Percentiles rank a stretch among this genome's conserved stretches.
Conservation (phyloP, 2,113 vertebrate genomes). For the Apaloderma vittatum region DNA sequence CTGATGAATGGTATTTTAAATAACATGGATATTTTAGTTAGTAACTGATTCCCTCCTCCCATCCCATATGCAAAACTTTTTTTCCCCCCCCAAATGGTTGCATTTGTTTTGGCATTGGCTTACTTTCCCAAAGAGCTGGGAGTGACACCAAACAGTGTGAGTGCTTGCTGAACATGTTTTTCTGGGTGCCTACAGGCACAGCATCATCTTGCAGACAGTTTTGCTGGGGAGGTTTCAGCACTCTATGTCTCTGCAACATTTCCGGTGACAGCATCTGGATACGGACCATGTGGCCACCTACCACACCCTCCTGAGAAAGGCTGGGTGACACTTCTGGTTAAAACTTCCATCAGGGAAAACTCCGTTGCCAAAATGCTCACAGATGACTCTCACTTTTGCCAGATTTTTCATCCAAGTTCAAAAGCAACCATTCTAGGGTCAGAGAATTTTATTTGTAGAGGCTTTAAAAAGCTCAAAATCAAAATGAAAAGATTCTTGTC, state of each 20-base stretch:
- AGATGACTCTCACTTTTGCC: neutral
- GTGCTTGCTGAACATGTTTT: neutral
- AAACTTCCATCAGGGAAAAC: neutral
- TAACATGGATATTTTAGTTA: neutral
- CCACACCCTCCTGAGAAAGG: neutral
- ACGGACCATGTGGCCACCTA: neutral
- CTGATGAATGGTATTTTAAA: neutral
- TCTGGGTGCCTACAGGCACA: neutral
- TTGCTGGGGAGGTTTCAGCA: conserved; percentile 6
- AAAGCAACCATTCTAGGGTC: neutral
- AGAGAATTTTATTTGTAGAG: neutral
- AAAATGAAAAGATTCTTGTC: neutral
- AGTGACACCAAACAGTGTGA: neutral
- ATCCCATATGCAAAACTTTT: neutral
- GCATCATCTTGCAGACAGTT: neutral
- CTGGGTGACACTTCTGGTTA: neutral
- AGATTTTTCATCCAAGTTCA: conserved; percentile 5
- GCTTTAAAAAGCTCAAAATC: neutral
- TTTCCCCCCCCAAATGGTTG: neutral
- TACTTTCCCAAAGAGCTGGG: neutral
- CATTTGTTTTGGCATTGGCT: neutral
- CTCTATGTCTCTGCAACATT: neutral
- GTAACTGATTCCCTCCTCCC: neutral
- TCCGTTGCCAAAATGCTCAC: neutral
- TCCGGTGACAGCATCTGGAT: conserved; percentile 1